These are phyloP conservation scores for Coptodon rendalli DNA, from an alignment of 2,113 vertebrate genomes.

Conservation along the genomic window DNA sequence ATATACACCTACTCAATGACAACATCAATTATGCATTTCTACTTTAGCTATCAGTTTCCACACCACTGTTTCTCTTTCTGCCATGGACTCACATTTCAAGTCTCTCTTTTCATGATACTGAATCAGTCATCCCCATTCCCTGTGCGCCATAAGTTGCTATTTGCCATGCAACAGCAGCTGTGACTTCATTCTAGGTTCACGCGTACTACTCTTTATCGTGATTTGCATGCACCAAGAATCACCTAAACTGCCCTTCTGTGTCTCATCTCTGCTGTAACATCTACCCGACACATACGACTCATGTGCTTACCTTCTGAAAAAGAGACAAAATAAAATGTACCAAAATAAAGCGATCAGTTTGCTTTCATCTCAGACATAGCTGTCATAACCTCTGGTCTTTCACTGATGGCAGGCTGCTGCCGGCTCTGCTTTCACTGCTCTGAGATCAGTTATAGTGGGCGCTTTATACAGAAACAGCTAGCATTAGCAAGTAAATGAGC, in stretches of 20 bases:
- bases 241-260: neutral
- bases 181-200: neutral
- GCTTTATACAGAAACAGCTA: neutral
- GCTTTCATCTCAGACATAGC: accelerated
- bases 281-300: neutral
- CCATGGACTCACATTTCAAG: slow-evolving; percentile 37
- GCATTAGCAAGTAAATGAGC: neutral
- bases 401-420: neutral
- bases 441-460: neutral
- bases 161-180: neutral
- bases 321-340: neutral
- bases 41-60: slow-evolving; percentile 1
- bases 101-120: neutral
- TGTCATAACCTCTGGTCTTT: neutral
- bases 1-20: neutral
- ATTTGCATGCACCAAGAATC: slow-evolving; percentile 19
- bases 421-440: accelerated
- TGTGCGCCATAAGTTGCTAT: neutral
- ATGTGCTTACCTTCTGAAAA: neutral
- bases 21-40: slow-evolving; percentile 35
- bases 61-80: neutral
- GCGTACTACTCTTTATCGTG: neutral
- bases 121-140: neutral
- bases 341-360: neutral
- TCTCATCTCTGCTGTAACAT: neutral